A percentile compares a stretch with the other conserved stretches of the same genome.
Conservation (phyloP, 2,113 vertebrate genomes). For the Gallinago media region DNA sequence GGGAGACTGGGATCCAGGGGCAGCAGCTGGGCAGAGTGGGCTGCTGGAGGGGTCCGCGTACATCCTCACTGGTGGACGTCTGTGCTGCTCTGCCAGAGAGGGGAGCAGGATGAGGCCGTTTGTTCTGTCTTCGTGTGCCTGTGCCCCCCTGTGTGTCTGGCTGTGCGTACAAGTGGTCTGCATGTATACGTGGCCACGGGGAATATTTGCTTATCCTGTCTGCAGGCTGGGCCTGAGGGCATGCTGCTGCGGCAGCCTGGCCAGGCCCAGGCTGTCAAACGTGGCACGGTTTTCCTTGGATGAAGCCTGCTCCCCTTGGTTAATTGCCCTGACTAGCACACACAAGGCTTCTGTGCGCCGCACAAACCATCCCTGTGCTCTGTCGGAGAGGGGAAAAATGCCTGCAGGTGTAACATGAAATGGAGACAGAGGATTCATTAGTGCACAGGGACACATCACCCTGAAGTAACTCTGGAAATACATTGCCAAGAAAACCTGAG, state of each 20-base stretch:
- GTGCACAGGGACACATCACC: background rate
- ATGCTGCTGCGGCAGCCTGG: background rate
- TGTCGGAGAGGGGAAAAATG: background rate
- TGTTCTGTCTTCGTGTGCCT: background rate
- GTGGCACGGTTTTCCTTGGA: background rate
- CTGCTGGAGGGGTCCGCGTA: background rate
- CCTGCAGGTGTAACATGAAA: background rate
- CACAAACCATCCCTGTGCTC: background rate
- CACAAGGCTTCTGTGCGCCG: background rate
- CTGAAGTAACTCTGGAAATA: background rate
- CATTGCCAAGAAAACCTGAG: background rate
- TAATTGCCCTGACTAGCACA: background rate
- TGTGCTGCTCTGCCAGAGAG: background rate
- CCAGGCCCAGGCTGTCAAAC: background rate
- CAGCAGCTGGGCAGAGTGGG: background rate
- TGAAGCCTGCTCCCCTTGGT: background rate
- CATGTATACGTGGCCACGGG: background rate
- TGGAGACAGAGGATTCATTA: fast-evolving
- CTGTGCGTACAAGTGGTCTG: fast-evolving
- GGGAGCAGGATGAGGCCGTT: background rate
- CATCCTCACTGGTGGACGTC: fast-evolving
- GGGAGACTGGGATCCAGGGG: background rate
- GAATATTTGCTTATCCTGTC: background rate
- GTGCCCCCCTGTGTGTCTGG: background rate
- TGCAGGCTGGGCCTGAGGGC: background rate